A percentile compares a stretch with the other conserved stretches of the same genome.
These are phyloP conservation scores for Penelope pileata DNA, from an alignment of 2,113 vertebrate species.

Conservation along the genomic window DNA sequence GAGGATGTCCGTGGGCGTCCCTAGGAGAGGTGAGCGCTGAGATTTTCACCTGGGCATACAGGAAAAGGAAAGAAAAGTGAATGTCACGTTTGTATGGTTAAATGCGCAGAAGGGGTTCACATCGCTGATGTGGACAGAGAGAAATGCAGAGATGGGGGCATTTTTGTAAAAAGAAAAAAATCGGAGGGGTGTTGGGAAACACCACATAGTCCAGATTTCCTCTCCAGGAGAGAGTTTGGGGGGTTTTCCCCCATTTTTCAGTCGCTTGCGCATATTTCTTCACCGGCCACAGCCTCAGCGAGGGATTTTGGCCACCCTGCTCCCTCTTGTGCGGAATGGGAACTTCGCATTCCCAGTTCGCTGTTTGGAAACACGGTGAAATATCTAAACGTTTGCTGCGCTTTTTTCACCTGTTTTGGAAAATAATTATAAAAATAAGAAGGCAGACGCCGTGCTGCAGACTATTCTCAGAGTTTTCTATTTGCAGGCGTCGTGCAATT, in stretches of 20 bases:
- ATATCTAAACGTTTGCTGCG: background rate
- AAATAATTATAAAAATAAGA: background rate
- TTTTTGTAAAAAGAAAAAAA: background rate
- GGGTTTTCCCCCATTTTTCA: background rate
- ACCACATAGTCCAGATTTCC: fast-evolving
- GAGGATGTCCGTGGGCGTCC: background rate
- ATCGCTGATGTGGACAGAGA: no score
- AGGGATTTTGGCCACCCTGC: background rate
- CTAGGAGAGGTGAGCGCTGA: background rate
- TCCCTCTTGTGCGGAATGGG: background rate
- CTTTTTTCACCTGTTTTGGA: background rate
- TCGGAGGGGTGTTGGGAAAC: background rate
- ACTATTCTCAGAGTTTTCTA: background rate
- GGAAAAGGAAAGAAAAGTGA: no score
- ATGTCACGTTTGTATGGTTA: background rate
- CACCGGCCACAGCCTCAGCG: background rate
- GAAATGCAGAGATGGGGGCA: background rate
- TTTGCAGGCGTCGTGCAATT: background rate
- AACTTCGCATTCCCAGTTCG: background rate
- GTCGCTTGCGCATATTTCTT: background rate
- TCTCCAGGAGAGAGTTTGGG: background rate
- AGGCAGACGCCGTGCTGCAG: background rate
- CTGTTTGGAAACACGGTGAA: background rate
- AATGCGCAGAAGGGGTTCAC: background rate
- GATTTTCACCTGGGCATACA: background rate